Percentiles rank a stretch among this genome's conserved stretches.
Evolutionary conservation across 1,140 invertebrate genomes (phyloP).

Genomic region (Pseudomyrmex dendroicus): DNA sequence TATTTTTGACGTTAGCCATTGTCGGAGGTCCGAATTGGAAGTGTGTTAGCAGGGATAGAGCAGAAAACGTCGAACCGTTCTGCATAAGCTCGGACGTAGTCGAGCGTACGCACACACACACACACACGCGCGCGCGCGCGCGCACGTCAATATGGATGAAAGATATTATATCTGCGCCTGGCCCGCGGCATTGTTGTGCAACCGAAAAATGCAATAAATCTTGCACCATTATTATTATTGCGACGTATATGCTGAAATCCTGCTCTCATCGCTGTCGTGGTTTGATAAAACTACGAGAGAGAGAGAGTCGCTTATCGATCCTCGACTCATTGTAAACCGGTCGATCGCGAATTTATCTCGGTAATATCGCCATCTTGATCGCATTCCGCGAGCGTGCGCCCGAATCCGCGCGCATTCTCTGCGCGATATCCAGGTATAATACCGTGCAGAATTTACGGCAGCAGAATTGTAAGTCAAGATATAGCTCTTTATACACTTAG

Average conservation of each 20-base stretch:
- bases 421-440: not conserved
- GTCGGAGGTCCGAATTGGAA: conserved; percentile 50
- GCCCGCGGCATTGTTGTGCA: conserved; percentile 47
- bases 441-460: not conserved
- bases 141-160: conserved; percentile 28
- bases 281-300: conserved; percentile 4
- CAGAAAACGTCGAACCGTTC: not conserved
- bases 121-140: no score
- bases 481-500: not conserved
- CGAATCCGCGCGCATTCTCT: not conserved
- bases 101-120: not conserved
- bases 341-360: conserved; percentile 38
- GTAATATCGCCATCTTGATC: conserved; percentile 19
- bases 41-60: conserved; percentile 33
- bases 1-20: conserved; percentile 64
- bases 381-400: conserved; percentile 11
- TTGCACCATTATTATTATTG: conserved; percentile 51
- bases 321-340: not conserved
- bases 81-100: conserved; percentile 34
- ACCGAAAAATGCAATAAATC: conserved; percentile 65
- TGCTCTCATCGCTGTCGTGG: conserved; percentile 4
- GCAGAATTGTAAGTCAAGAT: not conserved
- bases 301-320: not conserved
- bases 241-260: conserved; percentile 21
- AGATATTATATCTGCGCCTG: conserved; percentile 28